These are phyloP conservation scores for Scotopteryx bipunctaria DNA, from an alignment of 2,888 invertebrate genomes.

Conservation along the genomic window DNA sequence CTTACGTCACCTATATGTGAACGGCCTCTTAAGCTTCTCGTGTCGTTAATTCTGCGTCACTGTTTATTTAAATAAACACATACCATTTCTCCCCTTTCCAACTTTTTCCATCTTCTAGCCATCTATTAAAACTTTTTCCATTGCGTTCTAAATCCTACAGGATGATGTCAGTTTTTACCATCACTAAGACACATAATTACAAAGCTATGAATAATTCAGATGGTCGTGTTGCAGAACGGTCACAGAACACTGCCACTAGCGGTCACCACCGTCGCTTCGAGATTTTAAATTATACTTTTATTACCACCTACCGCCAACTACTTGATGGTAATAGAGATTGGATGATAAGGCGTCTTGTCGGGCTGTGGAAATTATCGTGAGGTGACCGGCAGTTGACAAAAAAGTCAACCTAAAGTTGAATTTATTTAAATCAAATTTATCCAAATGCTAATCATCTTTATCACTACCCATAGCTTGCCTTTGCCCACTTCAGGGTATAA, in stretches of 20 bases:
- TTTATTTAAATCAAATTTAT: too few species aligned
- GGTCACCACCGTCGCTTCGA: conserved; percentile 52
- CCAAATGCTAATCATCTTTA: too few species aligned
- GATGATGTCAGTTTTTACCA: conserved; percentile 39
- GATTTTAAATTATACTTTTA: conserved; percentile 40
- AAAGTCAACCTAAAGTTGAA: too few species aligned
- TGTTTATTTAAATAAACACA: conserved; percentile 21
- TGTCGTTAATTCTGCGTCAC: conserved; percentile 5
- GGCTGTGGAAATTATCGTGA: conserved; percentile 13
- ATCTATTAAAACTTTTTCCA: conserved; percentile 20
- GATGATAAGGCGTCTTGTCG: conserved; percentile 17
- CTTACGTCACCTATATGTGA: background rate
- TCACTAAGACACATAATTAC: conserved; percentile 36
- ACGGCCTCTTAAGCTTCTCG: conserved; percentile 4
- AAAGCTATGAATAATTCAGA: conserved; percentile 73
- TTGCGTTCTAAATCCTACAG: conserved; percentile 32
- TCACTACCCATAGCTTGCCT: too few species aligned
- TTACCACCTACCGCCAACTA: conserved; percentile 28
- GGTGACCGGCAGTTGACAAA: conserved; percentile 16
- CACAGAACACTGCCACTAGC: conserved; percentile 73
- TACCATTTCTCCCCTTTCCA: conserved; percentile 23
- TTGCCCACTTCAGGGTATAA: too few species aligned
- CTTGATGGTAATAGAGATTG: conserved; percentile 18
- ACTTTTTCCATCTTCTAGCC: conserved; percentile 16
- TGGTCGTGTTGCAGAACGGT: conserved; percentile 71